phyloP scores from a whole-genome alignment of 2,797 vertebrate genomes.

The Yasuhikotakia modesta region DNA sequence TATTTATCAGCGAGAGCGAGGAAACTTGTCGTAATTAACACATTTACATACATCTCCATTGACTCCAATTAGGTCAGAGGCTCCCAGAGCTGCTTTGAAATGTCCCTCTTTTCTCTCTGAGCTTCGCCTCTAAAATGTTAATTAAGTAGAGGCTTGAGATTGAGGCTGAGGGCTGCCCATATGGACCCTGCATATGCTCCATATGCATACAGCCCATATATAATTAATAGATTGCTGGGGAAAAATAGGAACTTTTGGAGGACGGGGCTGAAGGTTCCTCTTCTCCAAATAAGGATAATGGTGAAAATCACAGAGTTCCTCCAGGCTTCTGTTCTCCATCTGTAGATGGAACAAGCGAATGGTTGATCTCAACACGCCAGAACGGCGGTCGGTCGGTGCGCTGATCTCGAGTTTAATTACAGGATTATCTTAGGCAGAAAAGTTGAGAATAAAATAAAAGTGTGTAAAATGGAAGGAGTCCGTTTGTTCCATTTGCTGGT shows the following conservation, averaged over 20 bases:
- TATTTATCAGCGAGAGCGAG: slow-evolving; percentile 61
- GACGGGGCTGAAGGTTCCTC: slow-evolving; percentile 23
- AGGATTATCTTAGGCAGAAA: slow-evolving; percentile 24
- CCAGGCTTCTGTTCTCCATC: slow-evolving; percentile 39
- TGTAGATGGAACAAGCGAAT: slow-evolving; percentile 35
- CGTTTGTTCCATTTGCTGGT: slow-evolving; percentile 20
- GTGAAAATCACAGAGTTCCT: slow-evolving; percentile 35
- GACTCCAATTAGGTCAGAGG: slow-evolving; percentile 84
- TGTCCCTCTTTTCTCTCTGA: slow-evolving; percentile 54
- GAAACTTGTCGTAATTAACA: slow-evolving; percentile 85
- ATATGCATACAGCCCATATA: slow-evolving; percentile 82
- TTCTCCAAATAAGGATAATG: slow-evolving; percentile 27
- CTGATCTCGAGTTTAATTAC: slow-evolving; percentile 12
- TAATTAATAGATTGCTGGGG: slow-evolving; percentile 80
- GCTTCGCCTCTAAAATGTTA: slow-evolving; percentile 83
- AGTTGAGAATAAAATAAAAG: slow-evolving; percentile 16
- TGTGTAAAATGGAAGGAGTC: slow-evolving; percentile 10
- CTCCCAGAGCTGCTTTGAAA: slow-evolving; percentile 77
- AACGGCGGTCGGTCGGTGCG: too few relatives aligned
- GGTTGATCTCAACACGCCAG: slow-evolving; percentile 13
- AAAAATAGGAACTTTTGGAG: slow-evolving; percentile 65
- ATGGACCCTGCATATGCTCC: slow-evolving; percentile 82
- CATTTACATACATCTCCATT: slow-evolving; percentile 82
- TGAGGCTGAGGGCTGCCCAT: slow-evolving; percentile 81
- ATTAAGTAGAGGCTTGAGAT: slow-evolving; percentile 82